These are phyloP conservation scores for Eupsilia transversa DNA, from an alignment of 2,888 invertebrate species.

Conservation along the genomic window DNA sequence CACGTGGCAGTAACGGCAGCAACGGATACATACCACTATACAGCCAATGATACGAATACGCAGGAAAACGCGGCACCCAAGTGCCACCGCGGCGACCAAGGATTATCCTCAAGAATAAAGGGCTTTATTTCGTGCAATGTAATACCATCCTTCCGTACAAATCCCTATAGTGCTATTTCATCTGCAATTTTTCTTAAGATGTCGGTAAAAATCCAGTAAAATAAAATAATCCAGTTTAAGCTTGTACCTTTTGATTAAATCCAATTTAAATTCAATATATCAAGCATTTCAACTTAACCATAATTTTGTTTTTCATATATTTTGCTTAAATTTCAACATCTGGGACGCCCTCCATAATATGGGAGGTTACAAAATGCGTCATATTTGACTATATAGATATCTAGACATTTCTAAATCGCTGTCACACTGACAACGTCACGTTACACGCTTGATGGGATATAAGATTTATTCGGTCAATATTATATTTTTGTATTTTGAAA, in stretches of 20 bases:
- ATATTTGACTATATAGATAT: too few relatives aligned
- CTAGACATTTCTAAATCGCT: too few relatives aligned
- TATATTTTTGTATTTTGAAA: conserved; percentile 8
- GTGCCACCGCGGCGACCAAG: neutral
- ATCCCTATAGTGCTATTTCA: neutral
- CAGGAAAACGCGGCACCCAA: neutral
- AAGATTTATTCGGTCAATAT: neutral
- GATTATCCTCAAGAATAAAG: neutral
- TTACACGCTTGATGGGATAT: too few relatives aligned
- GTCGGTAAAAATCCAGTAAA: neutral
- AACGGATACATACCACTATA: neutral
- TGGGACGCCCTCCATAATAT: too few relatives aligned
- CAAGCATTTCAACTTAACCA: neutral
- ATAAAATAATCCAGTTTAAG: neutral
- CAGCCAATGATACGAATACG: neutral
- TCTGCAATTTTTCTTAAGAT: neutral
- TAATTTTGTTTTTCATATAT: conserved; percentile 4
- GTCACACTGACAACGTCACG: too few relatives aligned
- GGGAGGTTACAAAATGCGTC: too few relatives aligned
- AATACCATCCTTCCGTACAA: too few relatives aligned
- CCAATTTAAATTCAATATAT: conserved; percentile 22
- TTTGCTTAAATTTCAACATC: too few relatives aligned
- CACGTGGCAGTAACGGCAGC: neutral
- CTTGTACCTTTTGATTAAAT: conserved; percentile 5
- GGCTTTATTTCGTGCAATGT: neutral